These are phyloP conservation scores for Macaria liturata DNA, from an alignment of 2,888 invertebrate species.

Conservation along the genomic window DNA sequence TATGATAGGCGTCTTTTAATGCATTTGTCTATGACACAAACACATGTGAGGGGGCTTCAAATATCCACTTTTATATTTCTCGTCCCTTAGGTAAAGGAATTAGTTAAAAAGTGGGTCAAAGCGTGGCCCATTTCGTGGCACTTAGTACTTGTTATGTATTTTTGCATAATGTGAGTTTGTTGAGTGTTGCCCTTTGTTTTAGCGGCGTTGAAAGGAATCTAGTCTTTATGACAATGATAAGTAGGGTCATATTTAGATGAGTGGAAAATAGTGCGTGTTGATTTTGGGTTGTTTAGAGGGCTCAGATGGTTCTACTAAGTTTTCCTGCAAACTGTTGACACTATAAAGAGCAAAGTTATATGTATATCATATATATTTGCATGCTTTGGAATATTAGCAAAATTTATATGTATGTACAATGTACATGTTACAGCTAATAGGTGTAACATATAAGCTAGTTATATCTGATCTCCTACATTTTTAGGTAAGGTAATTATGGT, in stretches of 20 bases:
- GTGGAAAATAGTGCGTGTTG: not conserved
- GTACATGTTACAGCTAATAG: no score
- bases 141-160: slow-evolving; percentile 39
- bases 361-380: no score
- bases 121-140: slow-evolving; percentile 27
- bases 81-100: slow-evolving; percentile 50
- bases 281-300: not conserved
- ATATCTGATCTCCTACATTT: no score
- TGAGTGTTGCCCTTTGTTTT: slow-evolving; percentile 2
- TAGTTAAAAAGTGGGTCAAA: slow-evolving; percentile 71
- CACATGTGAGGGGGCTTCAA: slow-evolving; percentile 11
- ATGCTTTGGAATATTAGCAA: no score
- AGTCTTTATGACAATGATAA: not conserved
- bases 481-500: no score
- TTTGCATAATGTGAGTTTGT: slow-evolving; percentile 45
- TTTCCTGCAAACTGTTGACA: no score
- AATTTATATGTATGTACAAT: no score
- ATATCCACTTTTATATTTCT: not conserved
- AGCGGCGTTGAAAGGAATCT: not conserved
- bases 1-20: no score
- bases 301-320: no score
- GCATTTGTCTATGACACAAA: not conserved
- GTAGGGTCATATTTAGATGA: not conserved
- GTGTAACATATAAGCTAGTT: no score
- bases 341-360: no score